Percentiles rank a stretch among this genome's conserved stretches.
These are phyloP conservation scores for Pteronura brasiliensis DNA, from an alignment of 2,113 vertebrate species.

Conservation along the genomic window DNA sequence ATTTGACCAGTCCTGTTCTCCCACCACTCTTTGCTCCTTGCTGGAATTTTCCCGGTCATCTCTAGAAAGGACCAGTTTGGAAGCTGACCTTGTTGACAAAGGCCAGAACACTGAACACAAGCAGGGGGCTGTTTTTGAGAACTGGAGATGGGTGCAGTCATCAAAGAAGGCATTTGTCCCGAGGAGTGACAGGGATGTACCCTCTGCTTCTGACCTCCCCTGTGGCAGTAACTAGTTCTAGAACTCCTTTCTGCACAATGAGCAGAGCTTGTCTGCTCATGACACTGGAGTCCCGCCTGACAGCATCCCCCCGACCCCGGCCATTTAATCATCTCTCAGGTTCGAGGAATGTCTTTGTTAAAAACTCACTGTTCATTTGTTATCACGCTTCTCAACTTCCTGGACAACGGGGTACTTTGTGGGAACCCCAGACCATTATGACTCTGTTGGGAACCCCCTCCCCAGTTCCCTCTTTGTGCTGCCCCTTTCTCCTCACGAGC, in stretches of 20 bases:
- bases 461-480: neutral
- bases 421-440: neutral
- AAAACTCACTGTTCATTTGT: neutral
- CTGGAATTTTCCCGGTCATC: neutral
- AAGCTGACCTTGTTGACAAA: neutral
- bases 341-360: neutral
- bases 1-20: neutral
- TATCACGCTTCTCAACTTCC: neutral
- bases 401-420: neutral
- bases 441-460: neutral
- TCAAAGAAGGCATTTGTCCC: neutral
- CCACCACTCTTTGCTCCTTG: neutral
- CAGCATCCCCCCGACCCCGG: no score
- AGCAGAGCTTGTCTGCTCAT: neutral
- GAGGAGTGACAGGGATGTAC: neutral
- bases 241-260: neutral
- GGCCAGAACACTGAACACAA: neutral
- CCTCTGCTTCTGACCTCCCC: neutral
- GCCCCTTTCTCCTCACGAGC: neutral
- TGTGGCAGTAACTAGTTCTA: neutral
- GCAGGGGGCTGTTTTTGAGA: neutral
- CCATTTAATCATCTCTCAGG: neutral
- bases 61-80: neutral
- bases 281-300: neutral
- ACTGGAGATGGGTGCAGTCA: neutral